These are phyloP conservation scores for Drosophila yakuba DNA, from an alignment of 1,140 invertebrate genomes.

Conservation along the genomic window DNA sequence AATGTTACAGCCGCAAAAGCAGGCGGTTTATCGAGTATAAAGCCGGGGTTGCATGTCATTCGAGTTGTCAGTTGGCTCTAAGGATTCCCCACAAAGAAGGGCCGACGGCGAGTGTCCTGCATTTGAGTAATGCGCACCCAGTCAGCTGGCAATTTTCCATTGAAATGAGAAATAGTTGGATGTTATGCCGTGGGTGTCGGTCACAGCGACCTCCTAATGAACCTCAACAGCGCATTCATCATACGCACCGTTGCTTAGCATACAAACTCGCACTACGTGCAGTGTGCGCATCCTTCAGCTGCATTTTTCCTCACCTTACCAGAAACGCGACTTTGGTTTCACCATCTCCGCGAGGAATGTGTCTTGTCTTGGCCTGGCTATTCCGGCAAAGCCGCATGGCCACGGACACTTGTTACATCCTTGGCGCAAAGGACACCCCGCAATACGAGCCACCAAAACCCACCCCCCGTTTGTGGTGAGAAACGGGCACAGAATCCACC, in stretches of 20 bases:
- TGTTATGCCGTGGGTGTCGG: slow-evolving; percentile 8
- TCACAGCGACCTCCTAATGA: slow-evolving; percentile 18
- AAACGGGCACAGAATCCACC: slow-evolving; percentile 47
- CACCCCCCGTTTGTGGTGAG: slow-evolving; percentile 33
- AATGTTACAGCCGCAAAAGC: slow-evolving; percentile 50
- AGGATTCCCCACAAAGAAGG: slow-evolving; percentile 47
- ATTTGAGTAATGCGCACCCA: slow-evolving; percentile 70
- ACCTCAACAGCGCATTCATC: slow-evolving; percentile 28
- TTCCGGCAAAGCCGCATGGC: slow-evolving; percentile 34
- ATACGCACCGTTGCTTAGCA: slow-evolving; percentile 26
- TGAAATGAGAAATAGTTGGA: slow-evolving; percentile 74
- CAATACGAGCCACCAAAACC: background rate
- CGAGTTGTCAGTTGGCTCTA: slow-evolving; percentile 50
- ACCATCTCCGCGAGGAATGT: slow-evolving; percentile 6
- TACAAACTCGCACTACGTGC: slow-evolving; percentile 4
- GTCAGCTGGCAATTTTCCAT: slow-evolving; percentile 65
- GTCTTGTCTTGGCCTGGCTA: slow-evolving; percentile 9
- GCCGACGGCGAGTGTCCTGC: slow-evolving; percentile 32
- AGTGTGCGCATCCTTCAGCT: background rate
- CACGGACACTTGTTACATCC: slow-evolving; percentile 68
- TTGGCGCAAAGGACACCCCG: slow-evolving; percentile 15
- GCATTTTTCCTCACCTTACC: slow-evolving; percentile 5
- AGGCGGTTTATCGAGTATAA: slow-evolving; percentile 12
- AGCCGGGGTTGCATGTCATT: slow-evolving; percentile 60
- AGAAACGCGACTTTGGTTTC: background rate